These are phyloP conservation scores for Drosophila mayri DNA, from an alignment of 1,140 invertebrate species.

Conservation along the genomic window DNA sequence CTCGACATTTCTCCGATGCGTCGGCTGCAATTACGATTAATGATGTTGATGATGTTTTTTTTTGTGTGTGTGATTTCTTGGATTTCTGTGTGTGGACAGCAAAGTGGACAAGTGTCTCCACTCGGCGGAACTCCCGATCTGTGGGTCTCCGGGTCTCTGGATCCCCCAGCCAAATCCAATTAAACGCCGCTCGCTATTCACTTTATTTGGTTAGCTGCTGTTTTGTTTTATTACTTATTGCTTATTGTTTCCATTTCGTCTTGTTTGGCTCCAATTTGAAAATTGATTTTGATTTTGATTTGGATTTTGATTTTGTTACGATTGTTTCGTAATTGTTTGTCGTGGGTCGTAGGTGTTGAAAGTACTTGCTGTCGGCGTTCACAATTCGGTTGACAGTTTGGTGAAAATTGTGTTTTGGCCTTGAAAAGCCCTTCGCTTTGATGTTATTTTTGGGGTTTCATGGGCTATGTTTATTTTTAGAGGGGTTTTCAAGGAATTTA, in stretches of 20 bases:
- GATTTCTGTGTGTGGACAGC: conserved; percentile 61
- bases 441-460: conserved; percentile 24
- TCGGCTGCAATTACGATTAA: conserved; percentile 75
- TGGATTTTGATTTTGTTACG: conserved; percentile 54
- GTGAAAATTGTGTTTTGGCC: conserved; percentile 41
- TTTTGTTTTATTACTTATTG: conserved; percentile 52
- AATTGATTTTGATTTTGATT: conserved; percentile 50
- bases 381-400: conserved; percentile 61
- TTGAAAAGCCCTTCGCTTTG: conserved; percentile 54
- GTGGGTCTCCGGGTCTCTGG: conserved; percentile 30
- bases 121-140: conserved; percentile 11
- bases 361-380: conserved; percentile 30
- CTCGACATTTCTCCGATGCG: conserved; percentile 61
- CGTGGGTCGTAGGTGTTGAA: conserved; percentile 67
- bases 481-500: background rate
- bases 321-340: conserved; percentile 71
- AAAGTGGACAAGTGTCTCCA: conserved; percentile 67
- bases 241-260: conserved; percentile 40
- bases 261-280: conserved; percentile 68
- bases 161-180: conserved; percentile 46
- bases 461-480: conserved; percentile 9
- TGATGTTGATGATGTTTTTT: conserved; percentile 27
- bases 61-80: conserved; percentile 2
- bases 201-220: conserved; percentile 66
- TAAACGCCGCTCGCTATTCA: conserved; percentile 45